Evolutionary conservation across 2,113 vertebrate genomes (phyloP).

Genomic region (Quiscalus mexicanus): DNA sequence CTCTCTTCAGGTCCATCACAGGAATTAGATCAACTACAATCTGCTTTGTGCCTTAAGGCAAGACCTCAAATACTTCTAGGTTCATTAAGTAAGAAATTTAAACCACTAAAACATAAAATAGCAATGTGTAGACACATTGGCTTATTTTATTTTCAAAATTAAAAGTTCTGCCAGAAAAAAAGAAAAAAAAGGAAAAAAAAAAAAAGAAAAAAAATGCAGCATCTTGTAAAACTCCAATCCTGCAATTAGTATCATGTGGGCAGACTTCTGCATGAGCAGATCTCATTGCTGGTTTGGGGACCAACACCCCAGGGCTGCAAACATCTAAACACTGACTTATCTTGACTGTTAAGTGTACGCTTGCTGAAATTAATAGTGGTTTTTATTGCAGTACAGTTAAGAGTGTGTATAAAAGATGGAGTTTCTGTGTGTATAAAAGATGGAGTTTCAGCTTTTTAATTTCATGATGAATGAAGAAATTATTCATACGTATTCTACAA

Average conservation of each 20-base stretch:
- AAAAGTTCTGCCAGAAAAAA: neutral
- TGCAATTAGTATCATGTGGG: neutral
- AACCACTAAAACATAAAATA: constrained; percentile 18
- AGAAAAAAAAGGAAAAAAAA: neutral
- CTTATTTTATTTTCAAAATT: constrained; percentile 43
- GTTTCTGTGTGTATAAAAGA: neutral
- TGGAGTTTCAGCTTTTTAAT: neutral
- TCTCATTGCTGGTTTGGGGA: neutral
- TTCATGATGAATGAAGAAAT: neutral
- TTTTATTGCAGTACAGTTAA: neutral
- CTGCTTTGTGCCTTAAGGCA: constrained; percentile 22
- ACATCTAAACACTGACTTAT: neutral
- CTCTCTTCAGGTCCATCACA: neutral
- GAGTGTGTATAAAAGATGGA: neutral
- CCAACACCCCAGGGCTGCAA: neutral
- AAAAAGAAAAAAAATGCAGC: neutral
- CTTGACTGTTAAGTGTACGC: neutral
- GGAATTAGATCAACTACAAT: constrained; percentile 10
- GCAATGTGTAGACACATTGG: neutral
- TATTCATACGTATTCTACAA: neutral
- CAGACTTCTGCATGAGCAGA: constrained; percentile 7
- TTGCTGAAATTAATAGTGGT: neutral
- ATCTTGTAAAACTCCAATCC: neutral
- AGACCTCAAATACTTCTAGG: constrained; percentile 48
- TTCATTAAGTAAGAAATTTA: constrained; percentile 40